A percentile compares a stretch with the other conserved stretches of the same genome.
Evolutionary conservation across 2,113 vertebrate species (phyloP).

Genomic region (Carassius gibelio): DNA sequence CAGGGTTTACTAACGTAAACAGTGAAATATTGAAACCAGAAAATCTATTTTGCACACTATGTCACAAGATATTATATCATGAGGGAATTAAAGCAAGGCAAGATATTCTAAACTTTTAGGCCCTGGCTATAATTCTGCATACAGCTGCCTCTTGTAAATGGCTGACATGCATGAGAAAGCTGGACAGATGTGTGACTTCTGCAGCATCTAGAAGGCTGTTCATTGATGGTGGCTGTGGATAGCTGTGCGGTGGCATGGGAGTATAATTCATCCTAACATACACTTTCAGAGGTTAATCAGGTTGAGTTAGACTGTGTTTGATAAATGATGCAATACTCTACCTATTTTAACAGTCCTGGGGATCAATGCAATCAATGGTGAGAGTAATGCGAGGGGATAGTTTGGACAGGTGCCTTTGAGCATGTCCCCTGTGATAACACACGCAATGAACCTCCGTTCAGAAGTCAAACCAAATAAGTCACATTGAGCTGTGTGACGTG

Average conservation of each 20-base stretch:
- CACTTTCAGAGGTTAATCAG: constrained; percentile 41
- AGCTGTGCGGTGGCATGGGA: not conserved
- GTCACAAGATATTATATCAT: not conserved
- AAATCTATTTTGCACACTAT: not conserved
- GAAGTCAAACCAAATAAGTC: constrained; percentile 13
- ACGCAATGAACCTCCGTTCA: not conserved
- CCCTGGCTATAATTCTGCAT: not conserved
- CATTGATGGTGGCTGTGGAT: not conserved
- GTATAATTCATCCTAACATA: constrained; percentile 46
- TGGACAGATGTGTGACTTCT: constrained; percentile 8
- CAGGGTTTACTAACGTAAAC: not conserved
- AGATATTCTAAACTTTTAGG: not conserved
- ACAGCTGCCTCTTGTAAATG: not conserved
- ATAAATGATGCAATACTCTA: constrained; percentile 47
- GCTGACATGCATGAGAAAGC: no score
- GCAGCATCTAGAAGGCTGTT: not conserved
- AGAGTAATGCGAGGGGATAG: constrained; percentile 40
- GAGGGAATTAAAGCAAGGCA: no score
- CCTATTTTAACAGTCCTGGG: constrained; percentile 37
- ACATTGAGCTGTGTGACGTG: constrained; percentile 4
- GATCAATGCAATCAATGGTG: constrained; percentile 51
- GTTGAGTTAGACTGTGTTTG: constrained; percentile 34
- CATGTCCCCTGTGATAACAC: constrained; percentile 25
- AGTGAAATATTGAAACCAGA: no score
- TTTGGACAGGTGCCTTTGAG: constrained; percentile 8